A percentile compares a stretch with the other conserved stretches of the same genome.
Conservation (phyloP, 1,140 invertebrate genomes). For the Lanistes nyassanus region DNA sequence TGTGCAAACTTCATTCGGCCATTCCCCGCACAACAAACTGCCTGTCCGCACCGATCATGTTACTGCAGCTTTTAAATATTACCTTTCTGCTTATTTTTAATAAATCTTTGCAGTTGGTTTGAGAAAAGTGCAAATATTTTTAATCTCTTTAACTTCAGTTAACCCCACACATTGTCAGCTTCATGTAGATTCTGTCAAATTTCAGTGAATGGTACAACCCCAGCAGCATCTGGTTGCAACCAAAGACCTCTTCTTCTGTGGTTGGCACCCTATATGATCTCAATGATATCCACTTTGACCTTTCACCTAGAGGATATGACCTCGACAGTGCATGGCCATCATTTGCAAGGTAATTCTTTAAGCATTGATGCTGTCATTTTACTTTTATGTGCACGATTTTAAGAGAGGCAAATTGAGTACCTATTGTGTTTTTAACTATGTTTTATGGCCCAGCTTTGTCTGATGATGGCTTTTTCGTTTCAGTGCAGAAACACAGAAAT, state of each 20-base stretch:
- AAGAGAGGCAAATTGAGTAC: too few relatives aligned
- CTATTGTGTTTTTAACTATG: not conserved
- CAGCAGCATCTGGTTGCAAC: slow-evolving; percentile 58
- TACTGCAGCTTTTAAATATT: not conserved
- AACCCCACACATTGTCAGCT: not conserved
- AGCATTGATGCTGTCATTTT: not conserved
- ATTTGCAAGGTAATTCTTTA: slow-evolving; percentile 64
- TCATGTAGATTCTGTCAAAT: slow-evolving; percentile 24
- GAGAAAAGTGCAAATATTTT: not conserved
- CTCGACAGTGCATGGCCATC: slow-evolving; percentile 69
- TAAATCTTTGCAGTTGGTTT: not conserved
- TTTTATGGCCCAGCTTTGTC: not conserved
- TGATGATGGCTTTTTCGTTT: not conserved
- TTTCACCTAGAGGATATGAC: slow-evolving; percentile 67
- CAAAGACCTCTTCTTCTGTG: slow-evolving; percentile 47
- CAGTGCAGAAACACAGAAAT: too few relatives aligned
- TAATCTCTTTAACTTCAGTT: not conserved
- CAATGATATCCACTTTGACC: slow-evolving; percentile 69
- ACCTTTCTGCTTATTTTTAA: too few relatives aligned
- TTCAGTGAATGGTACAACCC: slow-evolving; percentile 61
- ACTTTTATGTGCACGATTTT: too few relatives aligned
- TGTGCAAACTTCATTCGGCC: too few relatives aligned
- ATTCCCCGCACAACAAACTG: too few relatives aligned
- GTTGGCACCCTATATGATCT: slow-evolving; percentile 67
- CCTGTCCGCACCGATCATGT: too few relatives aligned